These are phyloP conservation scores for Platichthys flesus DNA, from an alignment of 2,113 vertebrate genomes.

Conservation along the genomic window DNA sequence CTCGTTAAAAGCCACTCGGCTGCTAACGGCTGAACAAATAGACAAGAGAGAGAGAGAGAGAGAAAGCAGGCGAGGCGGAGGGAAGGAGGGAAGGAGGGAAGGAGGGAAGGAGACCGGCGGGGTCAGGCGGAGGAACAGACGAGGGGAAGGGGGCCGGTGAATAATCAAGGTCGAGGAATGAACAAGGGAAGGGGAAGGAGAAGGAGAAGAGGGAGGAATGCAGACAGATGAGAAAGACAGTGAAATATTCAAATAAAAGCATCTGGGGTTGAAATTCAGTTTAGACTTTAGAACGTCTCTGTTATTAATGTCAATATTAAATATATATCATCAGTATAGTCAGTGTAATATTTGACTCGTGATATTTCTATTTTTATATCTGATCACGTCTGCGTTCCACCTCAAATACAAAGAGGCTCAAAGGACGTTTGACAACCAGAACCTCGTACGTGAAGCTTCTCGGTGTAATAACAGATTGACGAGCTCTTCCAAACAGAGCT, in stretches of 20 bases:
- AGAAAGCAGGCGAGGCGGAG: constrained; percentile 7
- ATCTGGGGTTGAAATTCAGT: no score
- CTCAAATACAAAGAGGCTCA: background rate
- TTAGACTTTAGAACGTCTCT: no score
- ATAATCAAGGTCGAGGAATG: constrained; percentile 7
- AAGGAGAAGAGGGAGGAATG: constrained; percentile 36
- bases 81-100: background rate
- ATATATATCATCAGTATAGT: no score
- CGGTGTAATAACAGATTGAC: background rate
- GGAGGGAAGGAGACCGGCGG: background rate
- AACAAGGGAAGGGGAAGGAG: constrained; percentile 18
- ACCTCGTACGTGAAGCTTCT: background rate
- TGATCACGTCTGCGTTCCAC: background rate
- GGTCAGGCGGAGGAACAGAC: constrained; percentile 1
- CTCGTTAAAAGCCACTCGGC: constrained; percentile 65
- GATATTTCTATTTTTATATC: background rate
- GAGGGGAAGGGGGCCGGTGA: background rate
- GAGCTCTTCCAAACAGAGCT: background rate
- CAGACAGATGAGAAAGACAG: constrained; percentile 5
- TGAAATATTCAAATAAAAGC: background rate
- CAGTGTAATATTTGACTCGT: background rate
- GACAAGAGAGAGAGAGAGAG: background rate
- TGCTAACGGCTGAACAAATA: constrained; percentile 62
- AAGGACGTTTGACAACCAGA: constrained; percentile 25
- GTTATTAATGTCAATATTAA: no score